Conservation (phyloP, 2,888 invertebrate genomes). For the Lissonota sp. region DNA sequence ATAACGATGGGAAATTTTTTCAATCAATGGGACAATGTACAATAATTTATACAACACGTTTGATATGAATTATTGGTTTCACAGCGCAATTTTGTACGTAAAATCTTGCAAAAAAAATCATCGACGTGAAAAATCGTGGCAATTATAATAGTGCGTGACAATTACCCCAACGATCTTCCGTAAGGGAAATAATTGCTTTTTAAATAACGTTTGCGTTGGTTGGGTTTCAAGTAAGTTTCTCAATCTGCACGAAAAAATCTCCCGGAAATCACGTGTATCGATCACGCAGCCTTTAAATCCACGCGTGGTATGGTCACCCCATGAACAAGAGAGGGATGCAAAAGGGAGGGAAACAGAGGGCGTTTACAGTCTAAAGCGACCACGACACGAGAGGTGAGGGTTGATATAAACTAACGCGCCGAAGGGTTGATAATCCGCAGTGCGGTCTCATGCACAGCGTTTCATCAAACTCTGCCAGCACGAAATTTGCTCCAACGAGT, state of each 20-base stretch:
- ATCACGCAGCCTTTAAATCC: neutral
- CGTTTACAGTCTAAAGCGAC: neutral
- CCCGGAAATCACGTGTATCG: constrained; percentile 61
- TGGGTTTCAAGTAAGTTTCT: constrained; percentile 40
- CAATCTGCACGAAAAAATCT: constrained; percentile 68
- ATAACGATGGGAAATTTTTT: too few species aligned
- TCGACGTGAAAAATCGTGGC: too few species aligned
- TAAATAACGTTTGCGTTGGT: too few species aligned
- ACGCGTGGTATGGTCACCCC: neutral
- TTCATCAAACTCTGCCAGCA: constrained; percentile 12
- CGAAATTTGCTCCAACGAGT: neutral
- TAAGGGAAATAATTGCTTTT: too few species aligned
- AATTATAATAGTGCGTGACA: too few species aligned
- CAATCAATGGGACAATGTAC: too few species aligned
- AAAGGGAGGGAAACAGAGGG: neutral
- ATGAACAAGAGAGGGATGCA: neutral
- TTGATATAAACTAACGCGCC: constrained; percentile 34
- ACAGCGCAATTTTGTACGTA: too few species aligned
- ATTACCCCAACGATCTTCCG: too few species aligned
- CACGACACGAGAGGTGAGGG: neutral
- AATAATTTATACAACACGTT: too few species aligned
- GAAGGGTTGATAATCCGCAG: constrained; percentile 64
- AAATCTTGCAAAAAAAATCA: too few species aligned
- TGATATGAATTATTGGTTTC: too few species aligned
- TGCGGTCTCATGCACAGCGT: constrained; percentile 33